Evolutionary conservation across 1,140 invertebrate species (phyloP).

Genomic region (Ceratoteleas bidentatus): DNA sequence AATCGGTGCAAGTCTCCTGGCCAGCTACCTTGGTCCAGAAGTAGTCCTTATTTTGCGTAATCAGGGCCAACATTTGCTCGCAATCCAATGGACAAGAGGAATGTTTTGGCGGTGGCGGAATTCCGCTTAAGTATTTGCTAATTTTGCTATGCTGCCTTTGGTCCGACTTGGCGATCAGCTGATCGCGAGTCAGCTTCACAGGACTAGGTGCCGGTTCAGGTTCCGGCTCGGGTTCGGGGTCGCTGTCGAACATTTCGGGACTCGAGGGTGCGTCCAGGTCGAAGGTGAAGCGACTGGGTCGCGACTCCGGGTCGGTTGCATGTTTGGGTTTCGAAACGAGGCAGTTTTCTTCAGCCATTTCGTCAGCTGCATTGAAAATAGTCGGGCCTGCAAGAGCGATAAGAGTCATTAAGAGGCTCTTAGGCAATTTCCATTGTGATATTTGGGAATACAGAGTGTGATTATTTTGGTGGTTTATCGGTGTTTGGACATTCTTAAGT

Average conservation of each 20-base stretch:
- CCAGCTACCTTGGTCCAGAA: constrained; percentile 70
- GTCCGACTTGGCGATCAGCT: constrained; percentile 72
- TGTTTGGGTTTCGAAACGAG: constrained; percentile 5
- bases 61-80: constrained; percentile 82
- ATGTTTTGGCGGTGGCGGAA: constrained; percentile 85
- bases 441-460: too few species aligned
- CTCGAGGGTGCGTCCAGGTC: constrained; percentile 56
- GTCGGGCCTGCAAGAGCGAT: constrained; percentile 7
- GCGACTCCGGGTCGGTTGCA: neutral
- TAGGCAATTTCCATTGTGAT: too few species aligned
- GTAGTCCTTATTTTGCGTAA: constrained; percentile 76
- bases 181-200: constrained; percentile 67
- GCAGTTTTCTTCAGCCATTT: constrained; percentile 35
- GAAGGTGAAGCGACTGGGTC: neutral
- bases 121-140: constrained; percentile 80
- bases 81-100: constrained; percentile 84
- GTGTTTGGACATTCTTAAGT: too few species aligned
- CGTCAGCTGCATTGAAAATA: constrained; percentile 1
- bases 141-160: constrained; percentile 67
- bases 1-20: constrained; percentile 41
- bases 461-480: too few species aligned
- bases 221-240: constrained; percentile 68
- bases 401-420: neutral
- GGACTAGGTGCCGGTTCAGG: constrained; percentile 44
- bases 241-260: constrained; percentile 78